Evolutionary conservation across 2,888 invertebrate species (phyloP).

Genomic region (Nysson spinosus): DNA sequence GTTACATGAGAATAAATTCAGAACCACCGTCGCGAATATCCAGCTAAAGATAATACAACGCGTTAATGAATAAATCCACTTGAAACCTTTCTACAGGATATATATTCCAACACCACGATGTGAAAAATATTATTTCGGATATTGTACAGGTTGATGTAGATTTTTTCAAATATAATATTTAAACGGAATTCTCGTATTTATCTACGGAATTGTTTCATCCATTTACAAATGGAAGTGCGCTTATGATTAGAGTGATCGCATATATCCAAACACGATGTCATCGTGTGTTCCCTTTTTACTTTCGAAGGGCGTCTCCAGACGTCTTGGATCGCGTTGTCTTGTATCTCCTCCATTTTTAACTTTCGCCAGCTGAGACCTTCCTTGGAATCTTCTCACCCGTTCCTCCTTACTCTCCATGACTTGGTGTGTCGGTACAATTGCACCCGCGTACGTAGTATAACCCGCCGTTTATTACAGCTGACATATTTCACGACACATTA

Average conservation of each 20-base stretch:
- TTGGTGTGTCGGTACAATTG: not conserved
- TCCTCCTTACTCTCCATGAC: not conserved
- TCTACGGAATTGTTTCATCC: not conserved
- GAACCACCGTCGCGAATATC: too few species aligned
- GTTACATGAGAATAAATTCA: too few species aligned
- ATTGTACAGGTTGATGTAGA: too few species aligned
- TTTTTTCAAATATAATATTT: too few species aligned
- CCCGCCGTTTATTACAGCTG: constrained; percentile 52
- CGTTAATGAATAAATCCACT: too few species aligned
- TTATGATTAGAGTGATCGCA: not conserved
- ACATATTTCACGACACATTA: constrained; percentile 65
- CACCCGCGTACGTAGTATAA: not conserved
- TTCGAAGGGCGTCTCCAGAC: constrained; percentile 1
- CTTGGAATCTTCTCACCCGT: not conserved
- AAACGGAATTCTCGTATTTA: not conserved
- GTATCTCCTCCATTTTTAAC: constrained; percentile 30
- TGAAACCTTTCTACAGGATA: too few species aligned
- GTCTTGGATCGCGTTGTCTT: constrained; percentile 7
- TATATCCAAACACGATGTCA: not conserved
- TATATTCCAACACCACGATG: too few species aligned
- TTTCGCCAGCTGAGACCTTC: not conserved
- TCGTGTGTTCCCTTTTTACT: not conserved
- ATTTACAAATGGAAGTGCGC: not conserved
- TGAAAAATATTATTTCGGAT: too few species aligned
- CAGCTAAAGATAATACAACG: too few species aligned